phyloP scores from a whole-genome alignment of 2,797 vertebrate species.

The Cyclura pinguis region DNA sequence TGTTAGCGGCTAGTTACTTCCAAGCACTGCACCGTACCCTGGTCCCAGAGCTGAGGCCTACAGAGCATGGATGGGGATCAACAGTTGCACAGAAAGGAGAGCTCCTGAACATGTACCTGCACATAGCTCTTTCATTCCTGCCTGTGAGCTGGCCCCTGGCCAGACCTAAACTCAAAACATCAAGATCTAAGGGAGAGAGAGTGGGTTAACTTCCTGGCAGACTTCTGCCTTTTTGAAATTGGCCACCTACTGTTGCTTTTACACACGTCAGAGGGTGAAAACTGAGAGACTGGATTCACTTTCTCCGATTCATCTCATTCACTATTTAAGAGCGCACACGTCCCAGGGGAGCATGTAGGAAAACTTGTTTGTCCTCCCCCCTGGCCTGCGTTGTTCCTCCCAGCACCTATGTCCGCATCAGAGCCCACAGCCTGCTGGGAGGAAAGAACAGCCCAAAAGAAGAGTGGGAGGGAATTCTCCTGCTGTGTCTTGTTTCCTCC shows the following conservation, averaged over 20 bases:
- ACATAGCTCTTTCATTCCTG: not conserved
- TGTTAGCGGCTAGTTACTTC: too few relatives aligned
- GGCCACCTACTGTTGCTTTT: not conserved
- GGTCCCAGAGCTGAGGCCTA: too few relatives aligned
- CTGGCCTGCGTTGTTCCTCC: not conserved
- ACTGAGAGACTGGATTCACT: not conserved
- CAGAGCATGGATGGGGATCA: too few relatives aligned
- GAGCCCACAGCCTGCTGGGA: not conserved
- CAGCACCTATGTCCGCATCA: not conserved
- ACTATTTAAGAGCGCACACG: not conserved
- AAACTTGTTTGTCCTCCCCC: not conserved
- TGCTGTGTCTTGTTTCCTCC: not conserved
- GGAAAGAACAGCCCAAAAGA: not conserved
- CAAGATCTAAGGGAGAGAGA: not conserved
- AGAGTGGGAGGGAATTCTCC: not conserved
- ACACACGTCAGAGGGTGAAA: not conserved
- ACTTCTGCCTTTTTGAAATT: not conserved
- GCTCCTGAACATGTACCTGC: too few relatives aligned
- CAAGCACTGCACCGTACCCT: too few relatives aligned
- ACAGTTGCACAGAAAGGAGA: not conserved
- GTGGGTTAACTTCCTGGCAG: not conserved
- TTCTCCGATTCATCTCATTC: not conserved
- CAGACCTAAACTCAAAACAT: conserved; percentile 4
- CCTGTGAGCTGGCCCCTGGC: not conserved
- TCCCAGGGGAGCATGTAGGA: not conserved